Base-by-base conservation (phyloP, 2,888 invertebrate genomes). In the Acronicta psi region DNA sequence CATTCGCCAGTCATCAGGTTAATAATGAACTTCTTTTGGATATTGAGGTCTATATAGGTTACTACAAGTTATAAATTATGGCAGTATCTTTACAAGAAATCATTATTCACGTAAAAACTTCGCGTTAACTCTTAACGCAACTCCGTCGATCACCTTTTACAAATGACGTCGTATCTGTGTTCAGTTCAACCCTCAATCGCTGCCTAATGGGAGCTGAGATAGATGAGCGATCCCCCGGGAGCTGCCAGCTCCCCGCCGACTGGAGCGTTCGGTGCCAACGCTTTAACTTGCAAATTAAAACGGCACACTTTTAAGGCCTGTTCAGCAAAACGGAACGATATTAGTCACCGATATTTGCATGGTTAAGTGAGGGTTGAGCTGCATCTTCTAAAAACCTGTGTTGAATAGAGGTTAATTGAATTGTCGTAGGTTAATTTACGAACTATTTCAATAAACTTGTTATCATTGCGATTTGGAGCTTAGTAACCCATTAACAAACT, bases 211-310 rank as follows among this genome's bases (percentile, higher is more conserved):
- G 17, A 46, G 53, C 9, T 18, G 69, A 75, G 74, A 75, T 58
- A 49, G 75, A 74, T 74, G 73, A 55, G 55, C 20, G 40, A 11
- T 54, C 66, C 59, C 59, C 16, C 11, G 71, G 54, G 75, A 61
- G 45, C 14, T 36, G 66, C 57, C 72, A 61, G 54, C 36, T 55
- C 45, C 36, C 55, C 20, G 23, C 16, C 50, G 29, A 29, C 31
- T 41, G 20, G 44, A 38, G 42, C 46, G 52, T 17, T 69, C 53
- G 31, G 29, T 52, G 58, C 66, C 60, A 51, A 56, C 58, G 41
- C 36, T 71, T 62, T 71, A 58, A 65, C 71, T 74, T 73, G 71
- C 65, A 73, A 73, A 71, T 73, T 74, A 74, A 74, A 73, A 71
- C 50, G 60, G 56, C 58, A 57, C 57, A 57, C 41, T 62, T 66